Evolutionary conservation across 1,140 invertebrate genomes (phyloP).

Genomic region (Diachasmimorpha longicaudata): DNA sequence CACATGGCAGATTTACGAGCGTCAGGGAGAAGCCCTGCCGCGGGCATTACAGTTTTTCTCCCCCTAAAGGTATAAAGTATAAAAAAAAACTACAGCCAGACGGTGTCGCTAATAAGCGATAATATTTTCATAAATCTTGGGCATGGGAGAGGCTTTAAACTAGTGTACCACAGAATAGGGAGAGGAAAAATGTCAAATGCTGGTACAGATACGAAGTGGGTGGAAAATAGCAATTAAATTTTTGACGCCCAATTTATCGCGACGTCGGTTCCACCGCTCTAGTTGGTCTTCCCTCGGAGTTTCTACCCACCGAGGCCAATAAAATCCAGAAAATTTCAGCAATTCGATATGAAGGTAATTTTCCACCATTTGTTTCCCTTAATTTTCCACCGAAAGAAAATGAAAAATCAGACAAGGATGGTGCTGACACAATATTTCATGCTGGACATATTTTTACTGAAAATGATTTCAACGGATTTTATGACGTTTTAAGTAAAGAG

Average conservation of each 20-base stretch:
- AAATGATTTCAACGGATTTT: neutral
- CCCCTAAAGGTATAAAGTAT: neutral
- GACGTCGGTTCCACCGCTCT: conserved; percentile 3
- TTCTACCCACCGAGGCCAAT: conserved; percentile 8
- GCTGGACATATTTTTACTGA: neutral
- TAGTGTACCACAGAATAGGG: neutral
- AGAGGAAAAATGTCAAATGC: neutral
- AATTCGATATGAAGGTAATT: conserved; percentile 23
- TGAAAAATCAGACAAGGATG: neutral
- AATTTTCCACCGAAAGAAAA: neutral
- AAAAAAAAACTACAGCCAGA: conserved; percentile 29
- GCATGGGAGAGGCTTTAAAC: neutral
- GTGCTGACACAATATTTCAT: neutral
- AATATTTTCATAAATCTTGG: conserved; percentile 35
- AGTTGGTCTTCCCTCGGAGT: neutral
- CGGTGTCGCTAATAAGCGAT: conserved; percentile 35
- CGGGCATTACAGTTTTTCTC: neutral
- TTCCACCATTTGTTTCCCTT: conserved; percentile 7
- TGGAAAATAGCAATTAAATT: conserved; percentile 42
- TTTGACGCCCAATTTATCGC: conserved; percentile 38
- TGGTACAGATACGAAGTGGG: conserved; percentile 15
- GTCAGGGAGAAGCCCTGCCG: neutral
- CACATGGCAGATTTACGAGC: neutral
- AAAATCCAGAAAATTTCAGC: conserved; percentile 21
- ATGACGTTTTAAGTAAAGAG: neutral